Base-by-base conservation (phyloP, 2,888 invertebrate genomes). In the Seira sanloemensis region DNA sequence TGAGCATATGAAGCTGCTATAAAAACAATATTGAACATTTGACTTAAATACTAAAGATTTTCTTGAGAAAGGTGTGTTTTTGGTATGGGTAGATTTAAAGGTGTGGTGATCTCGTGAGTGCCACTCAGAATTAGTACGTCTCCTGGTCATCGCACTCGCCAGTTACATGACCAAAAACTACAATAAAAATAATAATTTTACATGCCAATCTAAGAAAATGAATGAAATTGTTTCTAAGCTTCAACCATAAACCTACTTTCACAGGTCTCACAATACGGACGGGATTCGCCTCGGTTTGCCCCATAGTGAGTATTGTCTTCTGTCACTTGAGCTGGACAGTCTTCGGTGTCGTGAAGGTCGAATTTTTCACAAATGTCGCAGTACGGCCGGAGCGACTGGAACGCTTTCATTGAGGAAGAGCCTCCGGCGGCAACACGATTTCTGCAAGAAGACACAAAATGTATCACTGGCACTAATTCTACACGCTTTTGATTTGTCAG, bases 341-440 rank as follows among this genome's bases (percentile, higher is more conserved):
- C 98, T 91, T 98, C 98, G 0, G 98, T 99, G 91, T 99, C 98
- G 91, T 99, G 99, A 79, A 95, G 93, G 92, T 99, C 98, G 92
- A 98, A 99, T 91, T 94, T 94, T 92, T 98, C 98, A 92, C 98
- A 99, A 90, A 98, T 98, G 93, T 99, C 98, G 93, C 98, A 99
- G 93, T 97, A 98, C 90, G 96, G 92, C 24, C 98, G 94, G 62
- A 97, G 97, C 1, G 97, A 82, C 94, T 21, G 89, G 24, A 24
- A 68, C 24, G 78, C 18, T 7, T 62, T 25, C 23, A 67, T 50
- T 12, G 76, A n/a, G 4, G 71, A 16, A 1, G 54, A 65, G n/a
- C 37, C 54, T 1, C 37, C 37, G 18, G 62, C 75, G 21, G 79
- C 25, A 19, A 84, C 81, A 62, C 78, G 54, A 21, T 86, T 86